Evolutionary conservation across 2,888 invertebrate genomes (phyloP).

Genomic region (Lottia scabra): DNA sequence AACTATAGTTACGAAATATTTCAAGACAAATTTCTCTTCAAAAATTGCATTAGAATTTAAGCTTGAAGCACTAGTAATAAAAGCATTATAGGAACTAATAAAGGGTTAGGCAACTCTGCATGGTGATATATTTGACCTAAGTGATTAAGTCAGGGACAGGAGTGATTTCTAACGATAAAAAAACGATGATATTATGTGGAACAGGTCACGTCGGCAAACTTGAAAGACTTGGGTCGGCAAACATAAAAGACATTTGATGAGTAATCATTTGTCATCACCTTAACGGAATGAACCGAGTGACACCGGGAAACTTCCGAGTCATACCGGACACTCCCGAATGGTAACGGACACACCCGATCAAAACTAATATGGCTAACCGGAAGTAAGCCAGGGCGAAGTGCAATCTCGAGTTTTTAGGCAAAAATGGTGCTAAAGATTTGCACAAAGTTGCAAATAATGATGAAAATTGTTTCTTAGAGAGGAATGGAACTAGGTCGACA

Average conservation of each 20-base stretch:
- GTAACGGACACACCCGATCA: conserved; percentile 9
- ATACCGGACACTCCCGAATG: conserved; percentile 14
- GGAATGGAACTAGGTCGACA: conserved; percentile 53
- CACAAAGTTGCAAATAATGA: conserved; percentile 18
- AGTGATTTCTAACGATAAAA: too few species aligned
- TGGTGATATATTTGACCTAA: too few species aligned
- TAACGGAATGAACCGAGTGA: not conserved
- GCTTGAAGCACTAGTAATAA: too few species aligned
- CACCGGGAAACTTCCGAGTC: not conserved
- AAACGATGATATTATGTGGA: too few species aligned
- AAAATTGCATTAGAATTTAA: too few species aligned
- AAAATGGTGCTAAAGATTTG: conserved; percentile 9
- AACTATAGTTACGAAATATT: not conserved
- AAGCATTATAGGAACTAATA: too few species aligned
- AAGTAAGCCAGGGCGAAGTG: conserved; percentile 42
- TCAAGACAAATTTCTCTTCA: too few species aligned
- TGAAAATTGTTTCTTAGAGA: conserved; percentile 22
- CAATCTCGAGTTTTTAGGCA: conserved; percentile 1
- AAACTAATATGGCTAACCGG: conserved; percentile 47
- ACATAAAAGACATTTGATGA: too few species aligned
- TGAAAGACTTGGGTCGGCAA: too few species aligned
- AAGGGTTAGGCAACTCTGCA: too few species aligned
- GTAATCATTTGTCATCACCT: not conserved
- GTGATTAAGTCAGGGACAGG: too few species aligned
- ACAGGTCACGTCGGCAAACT: too few species aligned